phyloP scores from a whole-genome alignment of 2,797 vertebrate genomes.

The Decapterus maruadsi region DNA sequence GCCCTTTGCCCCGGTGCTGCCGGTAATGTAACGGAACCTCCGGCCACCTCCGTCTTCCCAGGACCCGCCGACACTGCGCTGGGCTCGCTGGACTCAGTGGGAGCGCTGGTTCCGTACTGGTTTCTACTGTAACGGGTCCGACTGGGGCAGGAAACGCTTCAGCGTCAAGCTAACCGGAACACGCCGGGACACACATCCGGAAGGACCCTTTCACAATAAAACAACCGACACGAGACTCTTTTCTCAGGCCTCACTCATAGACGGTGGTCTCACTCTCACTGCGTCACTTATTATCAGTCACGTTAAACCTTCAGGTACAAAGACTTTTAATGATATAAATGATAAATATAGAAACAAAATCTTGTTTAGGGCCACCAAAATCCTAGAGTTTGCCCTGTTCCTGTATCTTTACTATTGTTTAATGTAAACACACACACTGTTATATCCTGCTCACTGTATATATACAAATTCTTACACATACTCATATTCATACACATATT shows the following conservation, averaged over 20 bases:
- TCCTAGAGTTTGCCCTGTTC: too few relatives aligned
- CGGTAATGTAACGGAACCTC: slow-evolving; percentile 74
- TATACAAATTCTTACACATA: too few relatives aligned
- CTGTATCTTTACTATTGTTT: too few relatives aligned
- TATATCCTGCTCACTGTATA: too few relatives aligned
- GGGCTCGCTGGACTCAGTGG: neutral
- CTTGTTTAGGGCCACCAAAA: too few relatives aligned
- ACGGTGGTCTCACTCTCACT: too few relatives aligned
- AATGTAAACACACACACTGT: too few relatives aligned
- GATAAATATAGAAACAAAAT: too few relatives aligned
- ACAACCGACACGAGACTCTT: neutral
- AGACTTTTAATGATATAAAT: too few relatives aligned
- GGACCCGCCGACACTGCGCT: neutral
- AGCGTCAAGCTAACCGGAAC: neutral
- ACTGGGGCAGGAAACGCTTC: slow-evolving; percentile 51
- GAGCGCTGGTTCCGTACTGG: slow-evolving; percentile 5
- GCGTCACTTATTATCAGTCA: neutral
- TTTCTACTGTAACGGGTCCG: slow-evolving; percentile 16
- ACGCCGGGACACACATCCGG: slow-evolving; percentile 16
- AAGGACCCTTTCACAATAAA: slow-evolving; percentile 36
- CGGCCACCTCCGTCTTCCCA: neutral
- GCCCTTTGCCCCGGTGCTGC: slow-evolving; percentile 28
- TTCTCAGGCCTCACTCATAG: neutral
- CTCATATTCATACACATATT: too few relatives aligned
- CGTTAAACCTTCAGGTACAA: too few relatives aligned